Evolutionary conservation across 2,888 invertebrate genomes (phyloP), one percentile per base, ranked within the genome.

Genomic region (Pseudococcus jackbeardsleyi): DNA sequence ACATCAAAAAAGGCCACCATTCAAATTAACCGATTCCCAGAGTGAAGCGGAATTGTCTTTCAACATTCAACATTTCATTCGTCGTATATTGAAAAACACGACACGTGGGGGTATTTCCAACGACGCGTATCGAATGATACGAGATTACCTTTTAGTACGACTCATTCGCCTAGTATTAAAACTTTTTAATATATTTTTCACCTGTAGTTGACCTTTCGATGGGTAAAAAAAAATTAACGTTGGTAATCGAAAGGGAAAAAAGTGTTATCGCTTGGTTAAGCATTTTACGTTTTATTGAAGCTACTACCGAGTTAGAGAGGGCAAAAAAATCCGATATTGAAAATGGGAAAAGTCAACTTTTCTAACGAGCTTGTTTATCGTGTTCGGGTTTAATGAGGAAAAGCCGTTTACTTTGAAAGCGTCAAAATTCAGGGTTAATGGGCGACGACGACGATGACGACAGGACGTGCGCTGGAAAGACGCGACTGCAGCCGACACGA

Each of bases 281-380:
- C 26, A 33, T 33, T 33, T 33, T 33, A 33, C 26, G 26, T 33
- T 33, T 33, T 33, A 33, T 33, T 33, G 26, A 33, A 33, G 26
- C 26, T 33, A 33, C 26, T 3, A 3, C 26, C 3, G 26, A 33
- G 26, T 33, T 33, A 3, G 1, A 33, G 26, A 33, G 26, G 26
- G 26, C 26, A 3, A 33, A 33, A 33, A 33, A 33, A 33, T 3
- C 26, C 26, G 26, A 33, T 33, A 33, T 33, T 33, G 26, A 33
- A 33, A 54, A 54, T 15, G 11, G 54, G 1, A 54, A 54, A 17
- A 54, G 54, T 4, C 54, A 54, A 54, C 54, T 54, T 54, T 54
- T 54, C 54, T 54, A 54, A 54, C 54, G 54, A 54, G 54, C 54
- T 54, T 54, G 54, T 54, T 54, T 54, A 54, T 54, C 54, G 54